Percentiles rank a stretch among this genome's conserved stretches.
Conservation (phyloP, 2,797 vertebrate genomes). For the Melanotaenia trifasciata region DNA sequence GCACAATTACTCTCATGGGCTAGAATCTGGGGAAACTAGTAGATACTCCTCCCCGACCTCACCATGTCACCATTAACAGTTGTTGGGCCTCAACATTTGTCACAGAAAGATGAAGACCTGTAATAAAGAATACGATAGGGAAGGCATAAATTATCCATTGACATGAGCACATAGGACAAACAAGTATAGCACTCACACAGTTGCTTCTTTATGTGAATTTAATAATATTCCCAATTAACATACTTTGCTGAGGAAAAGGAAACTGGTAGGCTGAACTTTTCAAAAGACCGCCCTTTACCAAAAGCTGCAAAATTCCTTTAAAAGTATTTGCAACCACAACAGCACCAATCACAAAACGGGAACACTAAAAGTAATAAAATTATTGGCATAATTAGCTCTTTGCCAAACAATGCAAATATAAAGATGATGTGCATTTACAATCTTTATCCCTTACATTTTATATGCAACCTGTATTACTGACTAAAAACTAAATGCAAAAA, state of each 20-base stretch:
- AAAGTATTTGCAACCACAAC: too few species aligned
- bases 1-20: constrained; percentile 79
- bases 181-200: too few species aligned
- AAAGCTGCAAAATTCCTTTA: too few species aligned
- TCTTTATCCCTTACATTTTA: not conserved
- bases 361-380: too few species aligned
- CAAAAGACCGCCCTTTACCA: too few species aligned
- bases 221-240: not conserved
- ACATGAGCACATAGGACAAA: not conserved
- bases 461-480: not conserved
- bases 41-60: constrained; percentile 42
- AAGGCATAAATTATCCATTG: constrained; percentile 4
- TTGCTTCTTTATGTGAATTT: too few species aligned
- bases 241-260: not conserved
- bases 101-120: constrained; percentile 62
- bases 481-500: not conserved
- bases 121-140: constrained; percentile 5
- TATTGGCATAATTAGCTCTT: too few species aligned
- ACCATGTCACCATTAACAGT: constrained; percentile 67
- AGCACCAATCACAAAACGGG: too few species aligned
- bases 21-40: constrained; percentile 50
- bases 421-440: not conserved
- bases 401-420: not conserved
- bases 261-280: not conserved
- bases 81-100: constrained; percentile 72